Percentiles rank a stretch among this genome's conserved stretches.
Evolutionary conservation across 2,113 vertebrate genomes (phyloP).

Genomic region (Ochotona princeps): DNA sequence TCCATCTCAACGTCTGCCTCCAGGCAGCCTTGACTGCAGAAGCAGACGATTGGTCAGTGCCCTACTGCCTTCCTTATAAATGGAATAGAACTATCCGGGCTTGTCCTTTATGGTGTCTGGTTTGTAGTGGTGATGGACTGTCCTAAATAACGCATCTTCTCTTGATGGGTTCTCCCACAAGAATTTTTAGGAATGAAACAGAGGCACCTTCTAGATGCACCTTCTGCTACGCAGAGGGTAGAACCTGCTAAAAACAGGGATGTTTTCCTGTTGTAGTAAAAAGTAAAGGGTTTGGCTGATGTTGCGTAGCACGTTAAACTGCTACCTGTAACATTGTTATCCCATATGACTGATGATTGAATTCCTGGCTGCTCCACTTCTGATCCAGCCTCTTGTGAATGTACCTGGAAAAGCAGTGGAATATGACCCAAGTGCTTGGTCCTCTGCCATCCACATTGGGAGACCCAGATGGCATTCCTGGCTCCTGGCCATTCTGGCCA

Average conservation of each 20-base stretch:
- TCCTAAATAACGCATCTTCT: neutral
- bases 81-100: neutral
- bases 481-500: too few relatives aligned
- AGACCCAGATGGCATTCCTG: too few relatives aligned
- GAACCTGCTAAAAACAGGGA: constrained; percentile 24
- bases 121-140: neutral
- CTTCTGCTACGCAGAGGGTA: neutral
- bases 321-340: too few relatives aligned
- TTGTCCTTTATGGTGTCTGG: neutral
- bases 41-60: neutral
- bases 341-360: too few relatives aligned
- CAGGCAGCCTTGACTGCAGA: neutral
- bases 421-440: too few relatives aligned
- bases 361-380: too few relatives aligned
- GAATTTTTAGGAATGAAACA: neutral
- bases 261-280: constrained; percentile 15
- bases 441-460: too few relatives aligned
- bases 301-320: too few relatives aligned
- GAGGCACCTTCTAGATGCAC: neutral
- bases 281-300: neutral
- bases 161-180: neutral
- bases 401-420: too few relatives aligned
- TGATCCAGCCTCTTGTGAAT: too few relatives aligned
- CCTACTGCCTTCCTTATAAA: neutral
- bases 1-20: neutral